Base-by-base conservation (phyloP, 2,797 vertebrate genomes). In the Bovichtus variegatus region DNA sequence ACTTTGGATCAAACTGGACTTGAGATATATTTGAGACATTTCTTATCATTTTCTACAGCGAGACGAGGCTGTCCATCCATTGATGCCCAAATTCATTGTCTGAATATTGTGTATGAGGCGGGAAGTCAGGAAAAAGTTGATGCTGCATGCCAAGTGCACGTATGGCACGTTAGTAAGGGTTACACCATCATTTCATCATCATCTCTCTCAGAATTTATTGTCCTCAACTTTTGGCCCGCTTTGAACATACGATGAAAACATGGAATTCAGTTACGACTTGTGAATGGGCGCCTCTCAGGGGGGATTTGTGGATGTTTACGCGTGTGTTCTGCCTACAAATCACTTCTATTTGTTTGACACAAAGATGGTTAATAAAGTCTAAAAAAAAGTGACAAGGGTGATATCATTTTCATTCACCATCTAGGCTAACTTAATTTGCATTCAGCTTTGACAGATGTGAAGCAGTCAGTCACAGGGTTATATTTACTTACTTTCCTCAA, bases 171-270 rank as follows among this genome's bases (percentile, higher is more conserved):
- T 95, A 95, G 95, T 95, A 47, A 85, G 87, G 86, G 91, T 96
- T 96, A 94, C 95, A 95, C 94, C 95, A 95, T 93, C 90, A 90
- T 96, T 96, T 96, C 95, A 96, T 96, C 95, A 96, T 92, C 91
- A 92, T 91, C 93, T 93, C 90, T 92, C 93, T 94, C 92, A 89
- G 90, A 94, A 94, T 95, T 93, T 94, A 95, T 94, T 95, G 95
- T 95, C 93, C 94, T 93, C 94, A 95, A 94, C 92, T 93, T 92
- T 92, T 93, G 87, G 87, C 86, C 91, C 88, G 91, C 91, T 92
- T 93, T 93, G 91, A 93, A 94, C 94, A 91, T 90, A 80, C 64
- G 84, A 92, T 91, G 89, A 92, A 94, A 93, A 94, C 91, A 92
- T 91, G 76, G 83, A 91, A 92, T 90, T 90, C 80, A 82, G 85